phyloP scores from a whole-genome alignment of 2,113 vertebrate genomes.

The Pelvicachromis taeniatus region DNA sequence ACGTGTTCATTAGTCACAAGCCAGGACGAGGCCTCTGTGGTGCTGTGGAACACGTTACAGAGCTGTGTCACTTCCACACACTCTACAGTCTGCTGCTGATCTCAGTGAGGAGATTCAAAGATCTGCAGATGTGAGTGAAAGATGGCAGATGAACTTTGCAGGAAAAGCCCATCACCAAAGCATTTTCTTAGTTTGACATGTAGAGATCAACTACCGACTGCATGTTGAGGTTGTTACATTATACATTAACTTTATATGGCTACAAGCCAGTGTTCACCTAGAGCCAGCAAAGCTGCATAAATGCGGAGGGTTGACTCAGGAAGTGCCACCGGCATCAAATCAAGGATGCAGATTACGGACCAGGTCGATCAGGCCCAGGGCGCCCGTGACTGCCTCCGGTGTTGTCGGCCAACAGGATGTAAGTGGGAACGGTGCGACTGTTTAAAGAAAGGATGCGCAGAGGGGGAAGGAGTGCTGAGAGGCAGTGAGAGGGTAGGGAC shows the following conservation, averaged over 20 bases:
- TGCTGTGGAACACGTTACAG: background rate
- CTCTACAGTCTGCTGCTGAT: background rate
- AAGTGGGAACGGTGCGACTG: background rate
- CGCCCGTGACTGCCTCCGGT: background rate
- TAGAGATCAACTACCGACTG: background rate
- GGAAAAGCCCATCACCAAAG: background rate
- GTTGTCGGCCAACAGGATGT: background rate
- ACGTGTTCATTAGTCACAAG: background rate
- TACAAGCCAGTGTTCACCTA: rapidly evolving
- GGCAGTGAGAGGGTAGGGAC: too few species aligned
- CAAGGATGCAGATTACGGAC: background rate
- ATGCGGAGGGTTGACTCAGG: background rate
- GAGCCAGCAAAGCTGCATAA: background rate
- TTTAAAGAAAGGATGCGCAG: background rate
- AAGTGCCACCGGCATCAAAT: background rate
- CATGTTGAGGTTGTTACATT: background rate
- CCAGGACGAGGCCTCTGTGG: rapidly evolving
- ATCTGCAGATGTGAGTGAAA: background rate
- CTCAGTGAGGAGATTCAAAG: background rate
- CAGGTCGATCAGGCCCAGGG: background rate
- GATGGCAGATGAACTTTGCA: rapidly evolving
- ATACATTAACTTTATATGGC: background rate
- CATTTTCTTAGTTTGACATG: background rate
- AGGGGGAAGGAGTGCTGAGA: too few species aligned
- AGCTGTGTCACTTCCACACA: rapidly evolving